Conservation (phyloP, 1,140 invertebrate species). For the Diabrotica undecimpunctata region DNA sequence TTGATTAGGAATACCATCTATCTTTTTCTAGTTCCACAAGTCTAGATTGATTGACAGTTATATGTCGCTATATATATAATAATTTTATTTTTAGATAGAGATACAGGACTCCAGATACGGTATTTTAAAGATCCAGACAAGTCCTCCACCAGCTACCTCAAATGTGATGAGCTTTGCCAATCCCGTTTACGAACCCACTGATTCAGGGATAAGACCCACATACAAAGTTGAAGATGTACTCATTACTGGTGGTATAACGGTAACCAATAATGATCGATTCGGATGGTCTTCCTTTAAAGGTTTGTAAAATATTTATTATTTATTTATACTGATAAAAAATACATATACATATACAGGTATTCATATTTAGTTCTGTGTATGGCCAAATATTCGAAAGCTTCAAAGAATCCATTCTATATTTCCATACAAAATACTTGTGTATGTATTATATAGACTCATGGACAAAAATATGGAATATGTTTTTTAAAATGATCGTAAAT, state of each 20-base stretch:
- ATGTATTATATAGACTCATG: no score
- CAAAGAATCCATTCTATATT: no score
- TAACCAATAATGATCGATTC: conserved; percentile 34
- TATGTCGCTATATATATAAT: neutral
- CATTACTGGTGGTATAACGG: conserved; percentile 57
- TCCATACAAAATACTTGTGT: no score
- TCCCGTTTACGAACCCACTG: conserved; percentile 72
- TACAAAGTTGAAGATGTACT: conserved; percentile 83
- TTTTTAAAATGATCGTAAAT: no score
- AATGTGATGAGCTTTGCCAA: conserved; percentile 71
- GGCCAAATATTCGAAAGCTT: no score
- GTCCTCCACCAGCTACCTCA: conserved; percentile 42
- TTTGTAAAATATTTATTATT: conserved; percentile 43
- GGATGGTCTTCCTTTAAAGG: conserved; percentile 59
- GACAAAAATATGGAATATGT: no score
- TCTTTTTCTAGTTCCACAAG: no score
- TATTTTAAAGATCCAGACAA: conserved; percentile 58
- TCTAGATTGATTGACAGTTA: no score
- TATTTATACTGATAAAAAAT: no score
- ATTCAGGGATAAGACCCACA: conserved; percentile 54
- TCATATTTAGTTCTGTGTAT: no score
- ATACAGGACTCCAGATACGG: conserved; percentile 57
- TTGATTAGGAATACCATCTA: no score
- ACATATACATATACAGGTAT: no score
- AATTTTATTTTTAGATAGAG: conserved; percentile 48